These are phyloP conservation scores for Xylota sylvarum DNA, from an alignment of 2,888 invertebrate species.

Conservation along the genomic window DNA sequence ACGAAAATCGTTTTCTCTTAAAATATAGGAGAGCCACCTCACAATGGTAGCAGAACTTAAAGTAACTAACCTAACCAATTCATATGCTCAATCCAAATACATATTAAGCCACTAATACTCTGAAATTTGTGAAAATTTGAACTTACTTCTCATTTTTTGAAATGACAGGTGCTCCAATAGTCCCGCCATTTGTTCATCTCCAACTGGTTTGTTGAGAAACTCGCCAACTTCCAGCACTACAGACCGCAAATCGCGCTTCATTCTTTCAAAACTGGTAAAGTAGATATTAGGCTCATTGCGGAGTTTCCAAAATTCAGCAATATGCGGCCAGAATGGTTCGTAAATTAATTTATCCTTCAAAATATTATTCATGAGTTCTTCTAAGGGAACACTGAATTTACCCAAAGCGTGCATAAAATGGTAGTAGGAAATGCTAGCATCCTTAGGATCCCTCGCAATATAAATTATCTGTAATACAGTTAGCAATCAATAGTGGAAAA, in stretches of 20 bases:
- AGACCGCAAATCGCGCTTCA: conserved; percentile 78
- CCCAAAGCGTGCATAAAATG: conserved; percentile 88
- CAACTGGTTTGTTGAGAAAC: conserved; percentile 67
- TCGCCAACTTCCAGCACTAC: conserved; percentile 71
- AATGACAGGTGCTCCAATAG: conserved; percentile 72
- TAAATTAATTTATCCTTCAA: conserved; percentile 66
- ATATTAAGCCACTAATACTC: too few species aligned
- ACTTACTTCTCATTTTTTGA: conserved; percentile 71
- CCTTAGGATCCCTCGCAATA: conserved; percentile 93
- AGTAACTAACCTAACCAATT: too few species aligned
- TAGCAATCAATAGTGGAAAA: not conserved
- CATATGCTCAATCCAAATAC: too few species aligned
- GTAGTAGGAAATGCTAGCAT: conserved; percentile 92
- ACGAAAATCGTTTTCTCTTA: too few species aligned
- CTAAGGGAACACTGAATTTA: conserved; percentile 86
- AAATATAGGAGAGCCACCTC: too few species aligned
- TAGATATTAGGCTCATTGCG: conserved; percentile 79
- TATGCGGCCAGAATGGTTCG: conserved; percentile 79
- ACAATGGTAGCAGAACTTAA: too few species aligned
- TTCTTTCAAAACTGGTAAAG: conserved; percentile 80
- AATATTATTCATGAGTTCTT: conserved; percentile 81
- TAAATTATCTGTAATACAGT: conserved; percentile 88
- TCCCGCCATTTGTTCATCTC: conserved; percentile 38
- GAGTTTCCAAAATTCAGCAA: conserved; percentile 80
- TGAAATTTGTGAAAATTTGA: not conserved